Evolutionary conservation across 2,888 invertebrate species (phyloP), one percentile per base, ranked within the genome.

Genomic region (Portevinia maculata): DNA sequence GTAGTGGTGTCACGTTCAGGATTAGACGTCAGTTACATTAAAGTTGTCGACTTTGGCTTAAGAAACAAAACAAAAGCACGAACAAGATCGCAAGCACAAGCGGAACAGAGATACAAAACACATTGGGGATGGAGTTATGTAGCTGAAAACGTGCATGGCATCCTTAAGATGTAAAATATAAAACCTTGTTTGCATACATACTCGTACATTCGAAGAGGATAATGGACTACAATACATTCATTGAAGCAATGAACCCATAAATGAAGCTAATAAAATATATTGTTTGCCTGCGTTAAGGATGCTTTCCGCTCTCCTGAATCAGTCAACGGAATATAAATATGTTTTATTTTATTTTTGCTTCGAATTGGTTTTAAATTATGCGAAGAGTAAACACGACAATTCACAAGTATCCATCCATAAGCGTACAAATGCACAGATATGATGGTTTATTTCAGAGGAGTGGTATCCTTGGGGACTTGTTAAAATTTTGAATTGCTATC

Each of bases 181-280:
- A 21, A 50, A 52, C 11, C 21, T 55, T 44, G 24, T 79, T 79
- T 74, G 62, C 62, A 57, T 62, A 53, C 62, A 57, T 57, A 46
- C 32, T 67, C 57, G 62, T 60, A 46, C 48, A 67, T 39, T 59
- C 15, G 52, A 75, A 75, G 52, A 70, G 81, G 52, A 81, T 81
- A 81, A 81, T 75, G 81, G 81, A 70, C 75, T 69, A 39, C 69
- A 57, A 62, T 69, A 81, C 52, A 70, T 75, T 75, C 75, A 79
- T 79, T 67, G 76, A 76, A 81, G 81, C 81, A 81, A 81, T 81
- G 81, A 81, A 81, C 81, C 76, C 81, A 83, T 83, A 83, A 83
- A 78, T 71, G 83, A 83, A 83, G 83, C 76, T 69, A 78, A 83
- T 83, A 83, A 83, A 71, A 76, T 81, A 52, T 64, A 64, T 74